These are phyloP conservation scores for Thereva unica DNA, from an alignment of 2,888 invertebrate genomes.

Conservation along the genomic window DNA sequence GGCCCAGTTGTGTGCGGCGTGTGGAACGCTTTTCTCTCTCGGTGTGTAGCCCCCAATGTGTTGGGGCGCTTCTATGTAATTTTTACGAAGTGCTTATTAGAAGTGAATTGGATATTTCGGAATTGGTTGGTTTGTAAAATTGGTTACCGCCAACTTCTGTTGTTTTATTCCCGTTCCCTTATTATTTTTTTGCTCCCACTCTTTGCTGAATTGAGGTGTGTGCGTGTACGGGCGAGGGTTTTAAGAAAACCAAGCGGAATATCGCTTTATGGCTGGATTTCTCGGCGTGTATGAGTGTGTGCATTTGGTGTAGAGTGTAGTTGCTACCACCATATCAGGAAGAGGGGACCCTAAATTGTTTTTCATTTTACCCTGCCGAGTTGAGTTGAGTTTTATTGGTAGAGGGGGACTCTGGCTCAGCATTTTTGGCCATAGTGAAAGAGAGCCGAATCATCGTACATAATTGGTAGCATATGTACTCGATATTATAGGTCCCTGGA, in stretches of 20 bases:
- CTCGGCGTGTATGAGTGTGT: slow-evolving; percentile 13
- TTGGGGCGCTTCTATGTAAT: slow-evolving; percentile 39
- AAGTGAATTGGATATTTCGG: slow-evolving; percentile 45
- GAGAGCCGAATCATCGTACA: slow-evolving; percentile 30
- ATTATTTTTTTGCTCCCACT: not conserved
- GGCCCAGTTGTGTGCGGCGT: not conserved
- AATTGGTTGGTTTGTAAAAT: slow-evolving; percentile 41
- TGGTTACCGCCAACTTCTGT: slow-evolving; percentile 37
- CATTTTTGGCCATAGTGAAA: not conserved
- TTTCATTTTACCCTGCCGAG: slow-evolving; percentile 18
- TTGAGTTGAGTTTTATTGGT: slow-evolving; percentile 25
- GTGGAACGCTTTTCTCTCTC: not conserved
- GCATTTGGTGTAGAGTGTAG: slow-evolving; percentile 21
- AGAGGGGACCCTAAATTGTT: slow-evolving; percentile 27
- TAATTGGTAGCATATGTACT: slow-evolving; percentile 42
- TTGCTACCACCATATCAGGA: slow-evolving; percentile 11
- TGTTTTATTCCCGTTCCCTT: slow-evolving; percentile 1
- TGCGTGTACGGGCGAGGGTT: not conserved
- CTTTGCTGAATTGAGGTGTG: not conserved
- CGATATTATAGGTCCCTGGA: slow-evolving; percentile 41
- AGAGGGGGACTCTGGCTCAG: slow-evolving; percentile 10
- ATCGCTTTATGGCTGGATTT: not conserved
- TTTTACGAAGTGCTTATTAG: slow-evolving; percentile 48
- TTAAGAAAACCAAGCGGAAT: not conserved
- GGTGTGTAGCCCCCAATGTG: not conserved